Evolutionary conservation across 1,140 invertebrate genomes (phyloP).

Genomic region (Bathynomus jamesi): DNA sequence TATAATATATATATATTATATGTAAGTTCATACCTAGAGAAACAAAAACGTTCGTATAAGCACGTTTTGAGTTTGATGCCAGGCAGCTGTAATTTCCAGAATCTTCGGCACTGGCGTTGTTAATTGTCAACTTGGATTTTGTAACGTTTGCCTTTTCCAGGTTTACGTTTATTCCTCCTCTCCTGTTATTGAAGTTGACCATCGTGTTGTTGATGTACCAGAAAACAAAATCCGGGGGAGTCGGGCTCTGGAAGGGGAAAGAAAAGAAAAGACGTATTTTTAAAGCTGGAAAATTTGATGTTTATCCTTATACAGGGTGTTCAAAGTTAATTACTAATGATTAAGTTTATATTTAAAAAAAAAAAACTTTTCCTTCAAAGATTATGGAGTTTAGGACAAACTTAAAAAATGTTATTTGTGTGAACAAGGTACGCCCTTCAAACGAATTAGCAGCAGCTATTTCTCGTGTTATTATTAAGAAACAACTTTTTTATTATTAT

Average conservation of each 20-base stretch:
- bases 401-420: too few species aligned
- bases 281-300: too few species aligned
- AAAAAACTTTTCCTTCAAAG: too few species aligned
- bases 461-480: too few species aligned
- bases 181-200: conserved; percentile 35
- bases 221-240: conserved; percentile 41
- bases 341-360: too few species aligned
- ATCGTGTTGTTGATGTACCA: conserved; percentile 38
- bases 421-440: too few species aligned
- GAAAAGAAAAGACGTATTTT: too few species aligned
- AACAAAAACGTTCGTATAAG: conserved; percentile 43
- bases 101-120: conserved; percentile 36
- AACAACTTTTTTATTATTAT: too few species aligned
- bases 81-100: conserved; percentile 40
- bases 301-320: too few species aligned
- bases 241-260: conserved; percentile 42
- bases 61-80: conserved; percentile 39
- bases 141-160: background rate
- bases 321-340: too few species aligned
- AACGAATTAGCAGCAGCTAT: too few species aligned
- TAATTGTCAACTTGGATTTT: conserved; percentile 28
- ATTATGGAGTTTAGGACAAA: too few species aligned
- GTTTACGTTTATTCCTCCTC: conserved; percentile 1
- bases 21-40: conserved; percentile 39
- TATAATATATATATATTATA: background rate